Evolutionary conservation across 2,797 vertebrate genomes (phyloP), one percentile per base, ranked within the genome.

Genomic region (Acridotheres tristis): DNA sequence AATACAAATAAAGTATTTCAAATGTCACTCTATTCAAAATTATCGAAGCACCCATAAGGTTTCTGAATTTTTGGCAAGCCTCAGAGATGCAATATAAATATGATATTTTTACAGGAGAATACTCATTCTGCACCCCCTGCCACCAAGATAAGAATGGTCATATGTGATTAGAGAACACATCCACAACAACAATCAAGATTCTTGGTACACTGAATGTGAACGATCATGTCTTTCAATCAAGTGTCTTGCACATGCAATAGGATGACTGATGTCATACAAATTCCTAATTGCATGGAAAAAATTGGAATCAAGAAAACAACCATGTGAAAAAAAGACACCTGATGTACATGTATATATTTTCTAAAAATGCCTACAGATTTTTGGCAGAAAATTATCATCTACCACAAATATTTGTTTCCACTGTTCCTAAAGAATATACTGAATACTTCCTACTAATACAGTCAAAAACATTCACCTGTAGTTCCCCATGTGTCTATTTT

Each of bases 401-500:
- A 69, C 23, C 62, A 72, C 32, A 85, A 85, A 71, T 21, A 74
- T 30, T 53, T 54, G 40, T 21, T 87, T 62, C 36, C 40, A 47
- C 50, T 77, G 50, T 25, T 91, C 48, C 47, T 74, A 51, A 65
- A 83, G 43, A 91, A 90, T 47, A 20, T 20, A 74, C 10, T 42
- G 17, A 79, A 29, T 51, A 42, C 23, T 87, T 85, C 23, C 54
- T 63, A 54, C 29, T 57, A 74, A 84, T 51, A 59, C 22, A 95
- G 87, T 71, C 80, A 91, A 74, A 85, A 80, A 79, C 30, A 75
- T 21, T 98, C 98, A 99, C 99, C 99, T 99, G 97, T 99, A 99
- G 97, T 99, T 99, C 85, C 99, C 99, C 98, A 99, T 98, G 96
- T 99, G 99, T 96, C 98, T 98, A 75, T 99, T 99, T 98, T 99